A percentile compares a stretch with the other conserved stretches of the same genome.
These are phyloP conservation scores for Dusona sp. DNA, from an alignment of 2,888 invertebrate genomes.

Conservation along the genomic window DNA sequence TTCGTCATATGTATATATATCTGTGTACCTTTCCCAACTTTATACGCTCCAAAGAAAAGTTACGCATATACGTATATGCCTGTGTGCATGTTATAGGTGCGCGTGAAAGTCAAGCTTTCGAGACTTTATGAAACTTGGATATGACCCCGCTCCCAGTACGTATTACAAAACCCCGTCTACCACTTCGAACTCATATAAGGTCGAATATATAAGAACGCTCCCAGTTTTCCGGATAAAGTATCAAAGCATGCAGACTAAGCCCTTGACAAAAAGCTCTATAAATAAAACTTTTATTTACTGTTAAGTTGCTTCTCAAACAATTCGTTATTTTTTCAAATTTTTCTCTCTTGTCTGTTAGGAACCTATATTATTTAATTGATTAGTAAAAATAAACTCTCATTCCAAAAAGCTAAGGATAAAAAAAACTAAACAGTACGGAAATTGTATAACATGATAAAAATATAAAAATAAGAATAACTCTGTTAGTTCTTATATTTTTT, in stretches of 20 bases:
- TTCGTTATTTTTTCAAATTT: too few relatives aligned
- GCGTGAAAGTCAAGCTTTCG: constrained; percentile 42
- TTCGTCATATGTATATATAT: neutral
- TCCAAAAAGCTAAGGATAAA: too few relatives aligned
- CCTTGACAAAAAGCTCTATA: neutral
- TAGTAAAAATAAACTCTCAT: too few relatives aligned
- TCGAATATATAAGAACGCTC: constrained; percentile 13
- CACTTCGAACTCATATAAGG: constrained; percentile 2
- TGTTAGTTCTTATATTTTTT: too few relatives aligned
- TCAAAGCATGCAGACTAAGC: neutral
- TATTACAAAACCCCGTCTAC: constrained; percentile 1
- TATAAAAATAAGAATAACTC: too few relatives aligned
- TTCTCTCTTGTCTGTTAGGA: too few relatives aligned
- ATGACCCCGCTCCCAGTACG: constrained; percentile 13
- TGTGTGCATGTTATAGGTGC: neutral
- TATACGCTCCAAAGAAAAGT: constrained; percentile 7
- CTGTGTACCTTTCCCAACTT: constrained; percentile 26
- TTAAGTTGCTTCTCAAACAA: too few relatives aligned
- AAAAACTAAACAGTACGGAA: too few relatives aligned
- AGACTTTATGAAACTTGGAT: constrained; percentile 59
- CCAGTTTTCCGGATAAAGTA: constrained; percentile 27
- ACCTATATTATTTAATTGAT: too few relatives aligned
- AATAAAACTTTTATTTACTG: neutral
- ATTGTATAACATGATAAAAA: too few relatives aligned
- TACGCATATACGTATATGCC: neutral